phyloP scores from a whole-genome alignment of 2,888 invertebrate genomes.

The Antheraea assamensis region DNA sequence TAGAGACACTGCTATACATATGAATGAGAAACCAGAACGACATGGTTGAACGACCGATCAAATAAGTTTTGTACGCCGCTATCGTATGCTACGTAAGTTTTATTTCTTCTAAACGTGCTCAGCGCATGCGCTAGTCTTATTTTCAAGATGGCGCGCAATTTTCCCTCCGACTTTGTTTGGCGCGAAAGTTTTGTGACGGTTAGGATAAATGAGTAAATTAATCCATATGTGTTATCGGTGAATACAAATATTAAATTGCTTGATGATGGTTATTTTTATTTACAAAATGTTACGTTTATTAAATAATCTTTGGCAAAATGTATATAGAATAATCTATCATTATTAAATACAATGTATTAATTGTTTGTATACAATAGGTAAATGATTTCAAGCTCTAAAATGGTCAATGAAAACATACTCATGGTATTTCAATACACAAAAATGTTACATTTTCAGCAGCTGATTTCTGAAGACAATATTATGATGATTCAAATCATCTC shows the following conservation, averaged over 20 bases:
- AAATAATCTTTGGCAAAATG: not conserved
- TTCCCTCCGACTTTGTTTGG: conserved; percentile 41
- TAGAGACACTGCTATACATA: conserved; percentile 52
- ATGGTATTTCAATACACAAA: not conserved
- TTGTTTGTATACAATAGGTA: not conserved
- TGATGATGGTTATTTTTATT: not conserved
- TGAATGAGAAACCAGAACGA: conserved; percentile 56
- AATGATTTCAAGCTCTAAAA: not conserved
- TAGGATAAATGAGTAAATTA: not conserved
- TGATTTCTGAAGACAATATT: not conserved
- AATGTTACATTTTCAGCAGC: not conserved
- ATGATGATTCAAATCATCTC: not conserved
- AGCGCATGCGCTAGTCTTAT: conserved; percentile 54
- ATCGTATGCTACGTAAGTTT: conserved; percentile 76
- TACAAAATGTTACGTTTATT: not conserved
- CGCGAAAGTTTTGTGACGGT: conserved; percentile 37
- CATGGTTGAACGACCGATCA: conserved; percentile 82
- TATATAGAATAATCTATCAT: not conserved
- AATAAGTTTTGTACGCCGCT: conserved; percentile 78
- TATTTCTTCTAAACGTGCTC: conserved; percentile 73
- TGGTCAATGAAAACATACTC: not conserved
- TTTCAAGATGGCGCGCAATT: conserved; percentile 65
- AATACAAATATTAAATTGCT: conserved; percentile 2
- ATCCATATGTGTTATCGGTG: not conserved
- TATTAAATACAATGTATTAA: not conserved